Conservation (phyloP, 2,888 invertebrate species). For the Galerucella nymphaeae region DNA sequence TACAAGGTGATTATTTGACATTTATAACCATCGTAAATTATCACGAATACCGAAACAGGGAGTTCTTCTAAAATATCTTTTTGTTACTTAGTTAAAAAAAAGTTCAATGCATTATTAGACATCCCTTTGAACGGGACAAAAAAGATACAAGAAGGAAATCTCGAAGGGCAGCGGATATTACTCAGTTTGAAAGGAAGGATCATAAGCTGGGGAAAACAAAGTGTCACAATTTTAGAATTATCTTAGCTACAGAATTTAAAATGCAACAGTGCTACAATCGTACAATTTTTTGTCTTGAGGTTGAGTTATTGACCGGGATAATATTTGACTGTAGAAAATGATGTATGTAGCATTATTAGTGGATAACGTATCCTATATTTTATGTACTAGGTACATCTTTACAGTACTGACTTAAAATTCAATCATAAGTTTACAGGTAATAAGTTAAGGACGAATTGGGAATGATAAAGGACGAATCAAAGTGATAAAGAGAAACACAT, state of each 20-base stretch:
- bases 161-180: background rate
- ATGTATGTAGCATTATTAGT: background rate
- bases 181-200: background rate
- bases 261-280: no score
- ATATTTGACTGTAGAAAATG: background rate
- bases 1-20: conserved; percentile 36
- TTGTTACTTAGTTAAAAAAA: background rate
- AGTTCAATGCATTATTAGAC: background rate
- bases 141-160: background rate
- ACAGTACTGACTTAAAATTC: no score
- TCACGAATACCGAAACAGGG: conserved; percentile 39
- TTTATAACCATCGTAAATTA: conserved; percentile 45
- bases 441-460: background rate
- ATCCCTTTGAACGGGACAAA: background rate
- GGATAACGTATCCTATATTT: no score
- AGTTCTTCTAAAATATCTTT: conserved; percentile 1
- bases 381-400: no score
- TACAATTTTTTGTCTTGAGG: no score
- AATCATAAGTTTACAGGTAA: background rate
- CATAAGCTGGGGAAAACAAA: no score
- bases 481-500: conserved; percentile 32
- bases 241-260: background rate
- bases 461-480: conserved; percentile 24
- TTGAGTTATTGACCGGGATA: background rate
- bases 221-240: no score